These are phyloP conservation scores for Phenganax stokvisi DNA, from an alignment of 92 coral and sea anemone genomes.

Conservation along the genomic window DNA sequence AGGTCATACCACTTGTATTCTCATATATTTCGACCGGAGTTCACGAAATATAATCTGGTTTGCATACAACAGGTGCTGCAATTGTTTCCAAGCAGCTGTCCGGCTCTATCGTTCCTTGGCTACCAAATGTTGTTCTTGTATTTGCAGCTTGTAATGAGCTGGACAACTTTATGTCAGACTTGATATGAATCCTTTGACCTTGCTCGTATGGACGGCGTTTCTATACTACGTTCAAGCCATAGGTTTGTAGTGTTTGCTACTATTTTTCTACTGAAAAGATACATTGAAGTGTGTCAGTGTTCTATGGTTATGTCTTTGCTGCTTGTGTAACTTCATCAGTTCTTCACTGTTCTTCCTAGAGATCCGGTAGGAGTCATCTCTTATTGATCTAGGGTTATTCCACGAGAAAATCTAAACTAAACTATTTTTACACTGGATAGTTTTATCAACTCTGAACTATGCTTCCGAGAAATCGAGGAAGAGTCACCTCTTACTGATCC, in stretches of 20 bases:
- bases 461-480: not conserved
- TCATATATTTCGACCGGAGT: too few species aligned
- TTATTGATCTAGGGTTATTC: not conserved
- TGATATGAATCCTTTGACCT: not conserved
- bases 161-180: not conserved
- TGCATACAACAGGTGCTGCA: not conserved
- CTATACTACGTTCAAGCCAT: not conserved
- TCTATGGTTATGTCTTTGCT: too few species aligned
- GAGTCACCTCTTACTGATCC: not conserved
- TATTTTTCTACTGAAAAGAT: too few species aligned
- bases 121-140: not conserved
- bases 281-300: too few species aligned
- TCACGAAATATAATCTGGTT: not conserved
- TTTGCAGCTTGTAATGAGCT: not conserved
- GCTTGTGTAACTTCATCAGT: too few species aligned
- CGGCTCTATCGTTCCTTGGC: not conserved
- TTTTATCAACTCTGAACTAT: too few species aligned
- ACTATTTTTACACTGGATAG: not conserved
- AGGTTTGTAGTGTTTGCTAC: not conserved
- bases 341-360: too few species aligned
- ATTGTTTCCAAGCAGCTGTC: not conserved
- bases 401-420: not conserved
- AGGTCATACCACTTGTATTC: too few species aligned
- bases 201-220: not conserved
- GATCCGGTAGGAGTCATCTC: not conserved